Conservation (phyloP, 2,797 vertebrate genomes). For the Myotis daubentonii region DNA sequence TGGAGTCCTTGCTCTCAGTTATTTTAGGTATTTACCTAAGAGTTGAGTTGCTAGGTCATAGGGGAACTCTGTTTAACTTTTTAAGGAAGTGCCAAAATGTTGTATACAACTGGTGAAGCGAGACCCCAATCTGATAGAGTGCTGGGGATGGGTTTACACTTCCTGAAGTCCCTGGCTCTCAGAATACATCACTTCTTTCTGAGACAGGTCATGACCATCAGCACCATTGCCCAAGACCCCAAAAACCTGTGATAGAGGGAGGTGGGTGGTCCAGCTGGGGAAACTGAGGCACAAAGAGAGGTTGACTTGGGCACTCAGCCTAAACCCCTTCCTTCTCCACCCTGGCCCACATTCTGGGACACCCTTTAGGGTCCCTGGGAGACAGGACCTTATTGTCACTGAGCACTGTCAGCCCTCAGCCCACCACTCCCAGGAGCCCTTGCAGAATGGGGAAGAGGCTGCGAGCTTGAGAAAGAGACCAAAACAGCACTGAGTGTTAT, state of each 20-base stretch:
- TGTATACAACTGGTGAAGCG: neutral
- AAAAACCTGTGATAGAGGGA: neutral
- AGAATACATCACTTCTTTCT: neutral
- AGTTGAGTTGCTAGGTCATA: neutral
- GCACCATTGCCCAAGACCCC: neutral
- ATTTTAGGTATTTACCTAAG: neutral
- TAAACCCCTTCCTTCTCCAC: neutral
- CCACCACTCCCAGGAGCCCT: neutral
- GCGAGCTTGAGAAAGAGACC: neutral
- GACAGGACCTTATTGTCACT: fast-evolving
- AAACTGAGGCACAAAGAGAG: neutral
- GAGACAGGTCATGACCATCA: neutral
- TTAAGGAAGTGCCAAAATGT: neutral
- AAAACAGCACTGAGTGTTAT: neutral
- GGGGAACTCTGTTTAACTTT: neutral
- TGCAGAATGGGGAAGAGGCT: constrained; percentile 15
- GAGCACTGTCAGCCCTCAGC: neutral
- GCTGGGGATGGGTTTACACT: neutral
- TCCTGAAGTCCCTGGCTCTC: neutral
- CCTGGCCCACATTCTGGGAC: neutral
- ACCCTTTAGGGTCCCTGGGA: neutral
- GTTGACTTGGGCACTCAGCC: neutral
- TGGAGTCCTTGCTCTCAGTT: neutral
- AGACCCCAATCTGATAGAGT: neutral
- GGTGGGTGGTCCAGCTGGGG: fast-evolving